Evolutionary conservation across 2,888 invertebrate species (phyloP), one percentile per base, ranked within the genome.

Genomic region (Drosophila mimica): DNA sequence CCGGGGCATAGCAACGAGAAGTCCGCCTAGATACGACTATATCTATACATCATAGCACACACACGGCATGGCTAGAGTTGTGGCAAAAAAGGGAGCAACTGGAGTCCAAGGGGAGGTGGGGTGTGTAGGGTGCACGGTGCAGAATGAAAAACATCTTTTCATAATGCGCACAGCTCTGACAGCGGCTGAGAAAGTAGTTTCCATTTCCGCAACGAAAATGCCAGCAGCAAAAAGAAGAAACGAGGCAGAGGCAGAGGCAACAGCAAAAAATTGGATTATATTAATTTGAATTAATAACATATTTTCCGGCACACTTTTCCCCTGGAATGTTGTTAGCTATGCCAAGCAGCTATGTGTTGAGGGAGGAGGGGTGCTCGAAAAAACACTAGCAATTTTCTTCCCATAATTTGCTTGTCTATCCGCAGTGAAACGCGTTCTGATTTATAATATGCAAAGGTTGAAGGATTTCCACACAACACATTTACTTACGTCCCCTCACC

Each of bases 241-340:
- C 4, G 46, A n/a, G 28, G 43, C 33, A 52, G 46, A n/a, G 28
- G 43, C 33, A 52, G 38, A 62, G 40, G 43, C 25, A 52, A 52
- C 36, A 60, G 30, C 38, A 43, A 73, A 70, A 85, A 77, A 91
- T 88, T 78, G 80, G 85, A 91, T 91, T 90, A 89, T 88, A 90
- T 92, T 91, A 91, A 92, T 91, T 92, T 89, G 82, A 90, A 90
- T 91, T 92, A 92, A 91, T 91, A 89, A 91, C 91, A 91, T 90
- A 91, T 90, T 91, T 91, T 89, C 81, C 83, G 82, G 70, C 54
- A 59, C 70, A 72, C 70, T 79, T 74, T 79, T 67, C 60, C 83
- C 51, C 56, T 75, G 80, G 82, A 79, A 85, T 87, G 76, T 66
- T 70, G 53, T 46, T 51, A 63, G 75, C 70, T 64, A 54, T 62